Evolutionary conservation across 2,888 invertebrate genomes (phyloP).

Genomic region (Liopterus haemorrhoidalis): DNA sequence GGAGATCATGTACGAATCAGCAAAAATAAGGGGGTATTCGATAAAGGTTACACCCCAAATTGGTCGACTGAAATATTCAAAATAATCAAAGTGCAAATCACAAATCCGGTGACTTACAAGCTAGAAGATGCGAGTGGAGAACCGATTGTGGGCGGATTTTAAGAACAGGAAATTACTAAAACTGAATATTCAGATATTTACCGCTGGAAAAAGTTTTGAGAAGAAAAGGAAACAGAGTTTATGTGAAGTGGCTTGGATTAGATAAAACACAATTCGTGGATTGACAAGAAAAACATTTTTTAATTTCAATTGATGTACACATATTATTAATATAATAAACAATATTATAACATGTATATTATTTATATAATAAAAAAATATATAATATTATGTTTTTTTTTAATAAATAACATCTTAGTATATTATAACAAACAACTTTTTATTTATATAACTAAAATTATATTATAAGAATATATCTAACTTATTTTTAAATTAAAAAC

Average conservation of each 20-base stretch:
- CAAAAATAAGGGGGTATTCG: conserved; percentile 36
- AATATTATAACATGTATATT: no score
- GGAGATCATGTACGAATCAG: conserved; percentile 38
- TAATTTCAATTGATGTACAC: no score
- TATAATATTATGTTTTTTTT: no score
- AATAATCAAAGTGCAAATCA: conserved; percentile 33
- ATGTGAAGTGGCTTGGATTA: conserved; percentile 34
- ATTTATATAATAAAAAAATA: no score
- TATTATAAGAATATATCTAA: conserved; percentile 2
- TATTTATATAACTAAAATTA: not conserved
- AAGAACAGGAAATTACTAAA: conserved; percentile 33
- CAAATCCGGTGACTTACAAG: conserved; percentile 36
- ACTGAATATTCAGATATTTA: conserved; percentile 32
- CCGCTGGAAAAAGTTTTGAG: conserved; percentile 33
- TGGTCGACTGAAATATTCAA: conserved; percentile 40
- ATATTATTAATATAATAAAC: no score
- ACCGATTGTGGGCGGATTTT: conserved; percentile 35
- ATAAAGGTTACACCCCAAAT: conserved; percentile 39
- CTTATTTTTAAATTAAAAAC: conserved; percentile 1
- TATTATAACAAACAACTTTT: not conserved
- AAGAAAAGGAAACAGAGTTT: conserved; percentile 28
- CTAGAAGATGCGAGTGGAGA: conserved; percentile 33
- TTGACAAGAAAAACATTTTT: conserved; percentile 26
- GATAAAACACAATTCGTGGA: conserved; percentile 35
- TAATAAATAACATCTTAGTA: not conserved